phyloP scores from a whole-genome alignment of 2,888 invertebrate species.

The Lepidochrysops patricia region DNA sequence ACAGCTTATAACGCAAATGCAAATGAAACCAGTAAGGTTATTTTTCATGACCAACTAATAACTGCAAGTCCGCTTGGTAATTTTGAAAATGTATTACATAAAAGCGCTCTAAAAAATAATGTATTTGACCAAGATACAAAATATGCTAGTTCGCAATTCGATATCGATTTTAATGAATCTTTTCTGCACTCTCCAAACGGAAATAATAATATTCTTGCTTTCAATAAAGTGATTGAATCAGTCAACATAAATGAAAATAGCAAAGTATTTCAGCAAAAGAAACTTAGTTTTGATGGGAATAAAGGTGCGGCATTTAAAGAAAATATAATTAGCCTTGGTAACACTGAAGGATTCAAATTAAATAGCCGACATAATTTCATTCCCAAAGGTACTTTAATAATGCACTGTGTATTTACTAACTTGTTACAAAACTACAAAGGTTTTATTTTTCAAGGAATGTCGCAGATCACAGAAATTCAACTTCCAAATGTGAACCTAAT shows the following conservation, averaged over 20 bases:
- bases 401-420: too few species aligned
- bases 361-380: conserved; percentile 62
- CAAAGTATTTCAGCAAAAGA: neutral
- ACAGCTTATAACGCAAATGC: neutral
- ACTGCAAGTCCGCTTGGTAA: neutral
- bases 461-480: conserved; percentile 63
- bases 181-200: neutral
- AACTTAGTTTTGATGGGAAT: too few species aligned
- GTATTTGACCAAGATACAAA: neutral
- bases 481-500: conserved; percentile 32
- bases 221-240: neutral
- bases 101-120: neutral
- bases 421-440: too few species aligned
- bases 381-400: conserved; percentile 65
- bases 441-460: conserved; percentile 45
- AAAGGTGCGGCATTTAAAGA: too few species aligned
- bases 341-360: conserved; percentile 37
- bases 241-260: neutral
- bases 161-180: too few species aligned
- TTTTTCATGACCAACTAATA: neutral
- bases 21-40: neutral
- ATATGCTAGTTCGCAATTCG: too few species aligned
- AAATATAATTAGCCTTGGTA: neutral
- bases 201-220: neutral
- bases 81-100: neutral